Evolutionary conservation across 2,888 invertebrate genomes (phyloP), one percentile per base, ranked within the genome.

Genomic region (Clunio marinus): DNA sequence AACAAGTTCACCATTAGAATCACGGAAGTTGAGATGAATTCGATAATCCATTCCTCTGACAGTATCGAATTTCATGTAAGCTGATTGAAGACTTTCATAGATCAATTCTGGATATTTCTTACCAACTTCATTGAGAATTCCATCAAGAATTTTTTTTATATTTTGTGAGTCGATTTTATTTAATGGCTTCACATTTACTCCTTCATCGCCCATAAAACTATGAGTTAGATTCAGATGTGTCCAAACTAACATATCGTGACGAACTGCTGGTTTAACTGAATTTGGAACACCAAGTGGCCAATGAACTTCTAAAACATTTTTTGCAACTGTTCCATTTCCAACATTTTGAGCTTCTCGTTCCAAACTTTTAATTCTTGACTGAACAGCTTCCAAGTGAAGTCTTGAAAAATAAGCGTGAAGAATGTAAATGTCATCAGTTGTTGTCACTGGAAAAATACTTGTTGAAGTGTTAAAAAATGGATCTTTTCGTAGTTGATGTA

Each of bases 161-260:
- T 96, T 95, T 45, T 82, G 74, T 60, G 83, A 81, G 75, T 88
- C 87, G 22, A 86, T 84, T 65, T 84, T 84, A 68, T 81, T 80
- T 45, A 93, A 82, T 68, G 82, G 80, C 67, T 83, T 83, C 1
- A 88, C 80, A 71, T 87, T 89, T 71, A 84, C 85, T 74, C 88
- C 88, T 74, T 94, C 92, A 77, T 89, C 88, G 24, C 89, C 86
- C 77, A 91, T 84, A 77, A 89, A 89, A 41, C 90, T 85, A 76
- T 95, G 91, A 17, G 89, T 88, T 70, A 82, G 83, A 75, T 95
- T 96, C 77, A 97, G 89, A 75, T 89, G 87, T 67, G 89, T 86
- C 91, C 95, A 96, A 51, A 86, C 86, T 59, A 92, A 82, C 71
- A 96, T 84, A 79, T 96, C 93, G 80, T 89, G 89, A 73, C 93